These are phyloP conservation scores for Ephydatia muelleri DNA, from an alignment of 37 sponge, comb jelly and placozoan genomes.

Conservation along the genomic window DNA sequence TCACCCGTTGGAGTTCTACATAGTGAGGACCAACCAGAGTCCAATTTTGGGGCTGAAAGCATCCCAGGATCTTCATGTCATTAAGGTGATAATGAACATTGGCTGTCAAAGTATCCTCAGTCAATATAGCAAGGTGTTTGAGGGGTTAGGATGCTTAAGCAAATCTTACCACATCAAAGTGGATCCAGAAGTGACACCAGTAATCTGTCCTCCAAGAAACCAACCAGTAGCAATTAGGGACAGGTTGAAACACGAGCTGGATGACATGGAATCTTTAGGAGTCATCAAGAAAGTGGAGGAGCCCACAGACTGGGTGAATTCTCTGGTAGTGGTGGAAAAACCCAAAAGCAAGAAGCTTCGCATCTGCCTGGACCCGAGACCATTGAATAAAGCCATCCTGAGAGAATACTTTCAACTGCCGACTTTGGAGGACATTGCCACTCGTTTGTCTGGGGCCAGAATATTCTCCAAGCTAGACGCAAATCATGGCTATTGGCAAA, in stretches of 20 bases:
- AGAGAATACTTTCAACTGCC: slow-evolving; percentile 33
- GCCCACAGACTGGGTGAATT: too few species aligned
- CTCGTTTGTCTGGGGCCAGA: slow-evolving; percentile 24
- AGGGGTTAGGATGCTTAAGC: too few species aligned
- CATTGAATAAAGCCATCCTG: slow-evolving; percentile 31
- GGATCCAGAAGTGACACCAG: slow-evolving; percentile 26
- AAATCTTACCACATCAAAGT: slow-evolving; percentile 43
- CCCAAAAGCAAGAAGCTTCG: too few species aligned
- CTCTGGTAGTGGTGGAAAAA: too few species aligned
- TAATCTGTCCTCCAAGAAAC: slow-evolving; percentile 39
- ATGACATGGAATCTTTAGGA: slow-evolving; percentile 35
- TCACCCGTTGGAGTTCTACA: too few species aligned
- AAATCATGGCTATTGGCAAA: slow-evolving; percentile 56
- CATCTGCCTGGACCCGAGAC: slow-evolving; percentile 50
- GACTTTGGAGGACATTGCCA: slow-evolving; percentile 40
- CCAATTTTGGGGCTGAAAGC: too few species aligned
- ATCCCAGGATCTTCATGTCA: too few species aligned
- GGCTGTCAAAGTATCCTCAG: too few species aligned
- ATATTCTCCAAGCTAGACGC: slow-evolving; percentile 54
- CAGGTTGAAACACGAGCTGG: slow-evolving; percentile 29
- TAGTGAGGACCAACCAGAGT: too few species aligned
- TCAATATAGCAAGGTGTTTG: too few species aligned
- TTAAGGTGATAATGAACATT: too few species aligned
- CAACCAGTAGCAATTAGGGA: slow-evolving; percentile 46
- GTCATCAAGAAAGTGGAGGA: too few species aligned